phyloP scores from a whole-genome alignment of 92 coral and sea anemone species.

The Epizoanthus illoricatus region DNA sequence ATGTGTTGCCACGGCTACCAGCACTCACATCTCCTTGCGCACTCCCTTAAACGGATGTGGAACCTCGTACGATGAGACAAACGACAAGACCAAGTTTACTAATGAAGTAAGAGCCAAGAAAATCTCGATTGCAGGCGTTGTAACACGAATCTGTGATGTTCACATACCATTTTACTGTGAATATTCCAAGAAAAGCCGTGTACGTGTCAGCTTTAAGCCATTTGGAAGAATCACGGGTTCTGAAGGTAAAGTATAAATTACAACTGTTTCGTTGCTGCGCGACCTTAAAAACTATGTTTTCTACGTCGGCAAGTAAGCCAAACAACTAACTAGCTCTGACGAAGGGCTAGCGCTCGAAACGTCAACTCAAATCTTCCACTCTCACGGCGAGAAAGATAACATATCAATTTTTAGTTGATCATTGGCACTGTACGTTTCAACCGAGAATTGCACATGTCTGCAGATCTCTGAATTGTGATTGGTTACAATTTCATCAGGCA shows the following conservation, averaged over 20 bases:
- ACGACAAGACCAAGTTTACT: constrained; percentile 24
- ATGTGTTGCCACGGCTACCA: constrained; percentile 30
- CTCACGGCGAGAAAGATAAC: too few species aligned
- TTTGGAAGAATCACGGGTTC: constrained; percentile 10
- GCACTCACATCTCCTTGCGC: constrained; percentile 37
- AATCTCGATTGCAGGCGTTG: background rate
- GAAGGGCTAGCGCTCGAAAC: too few species aligned
- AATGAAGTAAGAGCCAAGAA: constrained; percentile 45
- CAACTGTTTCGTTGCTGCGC: too few species aligned
- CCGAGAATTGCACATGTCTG: too few species aligned
- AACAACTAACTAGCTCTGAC: too few species aligned
- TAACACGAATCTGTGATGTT: constrained; percentile 40
- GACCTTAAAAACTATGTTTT: too few species aligned
- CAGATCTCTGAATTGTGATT: too few species aligned
- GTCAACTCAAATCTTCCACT: too few species aligned
- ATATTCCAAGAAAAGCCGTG: constrained; percentile 39
- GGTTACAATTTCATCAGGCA: too few species aligned
- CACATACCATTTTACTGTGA: constrained; percentile 47
- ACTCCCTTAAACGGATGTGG: constrained; percentile 52
- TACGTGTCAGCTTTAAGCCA: constrained; percentile 43
- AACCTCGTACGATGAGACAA: constrained; percentile 47
- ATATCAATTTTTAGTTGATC: too few species aligned
- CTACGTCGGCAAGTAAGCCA: too few species aligned
- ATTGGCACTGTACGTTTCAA: too few species aligned
- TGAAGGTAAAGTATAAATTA: constrained; percentile 41